Evolutionary conservation across 1,140 invertebrate genomes (phyloP).

Genomic region (Drosophila erecta): DNA sequence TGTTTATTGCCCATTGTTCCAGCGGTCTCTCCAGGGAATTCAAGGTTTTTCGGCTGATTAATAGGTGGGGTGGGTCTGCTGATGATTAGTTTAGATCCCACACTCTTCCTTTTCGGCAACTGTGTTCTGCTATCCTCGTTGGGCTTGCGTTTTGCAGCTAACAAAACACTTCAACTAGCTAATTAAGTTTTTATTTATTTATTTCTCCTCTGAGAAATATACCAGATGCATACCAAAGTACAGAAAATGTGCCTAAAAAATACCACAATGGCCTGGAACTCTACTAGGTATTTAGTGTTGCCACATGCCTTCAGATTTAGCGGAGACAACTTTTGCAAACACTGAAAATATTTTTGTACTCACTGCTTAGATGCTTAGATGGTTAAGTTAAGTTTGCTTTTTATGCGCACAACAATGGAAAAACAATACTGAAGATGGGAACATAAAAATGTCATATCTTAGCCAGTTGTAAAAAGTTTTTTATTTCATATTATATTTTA

Average conservation of each 20-base stretch:
- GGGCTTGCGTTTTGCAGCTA: background rate
- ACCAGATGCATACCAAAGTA: no score
- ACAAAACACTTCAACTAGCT: background rate
- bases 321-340: no score
- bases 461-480: slow-evolving; percentile 71
- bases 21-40: background rate
- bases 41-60: background rate
- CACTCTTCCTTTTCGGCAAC: background rate
- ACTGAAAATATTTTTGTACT: no score
- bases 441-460: slow-evolving; percentile 26
- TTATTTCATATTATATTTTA: slow-evolving; percentile 57
- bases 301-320: no score
- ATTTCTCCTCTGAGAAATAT: background rate
- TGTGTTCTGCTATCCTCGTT: background rate
- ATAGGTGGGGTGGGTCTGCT: background rate
- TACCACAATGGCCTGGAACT: no score
- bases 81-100: slow-evolving; percentile 1
- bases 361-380: no score
- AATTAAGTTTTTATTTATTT: background rate
- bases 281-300: no score
- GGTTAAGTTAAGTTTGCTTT: background rate
- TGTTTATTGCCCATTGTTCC: slow-evolving; percentile 91
- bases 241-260: no score
- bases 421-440: background rate
- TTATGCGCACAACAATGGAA: background rate